Evolutionary conservation across 2,113 vertebrate species (phyloP), one percentile per base, ranked within the genome.

Genomic region (Upupa epops): DNA sequence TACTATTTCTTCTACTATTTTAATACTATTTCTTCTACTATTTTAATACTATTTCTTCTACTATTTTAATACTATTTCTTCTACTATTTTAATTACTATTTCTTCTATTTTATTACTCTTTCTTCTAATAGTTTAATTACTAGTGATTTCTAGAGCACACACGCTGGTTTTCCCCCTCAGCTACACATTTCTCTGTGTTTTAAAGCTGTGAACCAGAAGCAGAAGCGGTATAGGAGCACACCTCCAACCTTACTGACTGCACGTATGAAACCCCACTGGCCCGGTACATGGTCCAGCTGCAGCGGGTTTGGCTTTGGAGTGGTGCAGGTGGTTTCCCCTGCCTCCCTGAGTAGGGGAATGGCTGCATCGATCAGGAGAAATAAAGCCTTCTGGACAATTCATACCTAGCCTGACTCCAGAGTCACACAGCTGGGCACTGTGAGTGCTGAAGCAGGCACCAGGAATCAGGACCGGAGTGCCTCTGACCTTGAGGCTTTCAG

Each of bases 21-120:
- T n/a, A n/a, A n/a, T n/a, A n/a, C n/a, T n/a, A n/a, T n/a, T n/a
- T n/a, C n/a, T n/a, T n/a, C n/a, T n/a, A n/a, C n/a, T n/a, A n/a
- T n/a, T n/a, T n/a, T n/a, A n/a, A n/a, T n/a, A n/a, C n/a, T n/a
- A n/a, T n/a, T n/a, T n/a, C n/a, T n/a, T n/a, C n/a, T n/a, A n/a
- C n/a, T n/a, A n/a, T n/a, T n/a, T n/a, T n/a, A n/a, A n/a, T n/a
- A n/a, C n/a, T n/a, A n/a, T n/a, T 90, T 89, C 45, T 60, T 69
- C 66, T 69, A 63, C 58, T 84, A 86, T 54, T 89, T 93, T 17
- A 92, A 79, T 92, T 65, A 81, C 8, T 89, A n/a, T n/a, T n/a
- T n/a, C n/a, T n/a, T n/a, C n/a, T n/a, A n/a, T n/a, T n/a, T n/a
- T n/a, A n/a, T n/a, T n/a, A n/a, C n/a, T n/a, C n/a, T n/a, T n/a